These are phyloP conservation scores for Bombus ignitus DNA, from an alignment of 1,140 invertebrate species.

Conservation along the genomic window DNA sequence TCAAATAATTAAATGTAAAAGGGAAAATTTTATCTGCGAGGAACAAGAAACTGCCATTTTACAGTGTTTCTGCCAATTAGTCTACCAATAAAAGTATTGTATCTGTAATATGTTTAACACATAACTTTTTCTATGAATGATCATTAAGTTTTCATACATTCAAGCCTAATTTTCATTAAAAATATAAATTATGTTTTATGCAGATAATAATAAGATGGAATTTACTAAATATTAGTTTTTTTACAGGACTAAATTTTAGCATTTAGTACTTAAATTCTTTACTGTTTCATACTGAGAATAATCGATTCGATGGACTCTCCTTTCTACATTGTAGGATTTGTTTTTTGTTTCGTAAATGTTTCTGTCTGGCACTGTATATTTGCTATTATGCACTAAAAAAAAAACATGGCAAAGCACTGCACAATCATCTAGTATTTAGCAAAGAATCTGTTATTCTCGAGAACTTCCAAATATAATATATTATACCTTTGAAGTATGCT, in stretches of 20 bases:
- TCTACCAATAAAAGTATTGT: conserved; percentile 43
- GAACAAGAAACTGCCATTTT: conserved; percentile 63
- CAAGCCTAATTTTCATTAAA: conserved; percentile 14
- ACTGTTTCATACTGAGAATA: conserved; percentile 46
- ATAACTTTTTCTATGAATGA: neutral
- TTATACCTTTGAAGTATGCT: conserved; percentile 8
- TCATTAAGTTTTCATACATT: conserved; percentile 13
- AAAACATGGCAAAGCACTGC: neutral
- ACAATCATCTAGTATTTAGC: conserved; percentile 18
- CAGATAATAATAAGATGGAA: neutral
- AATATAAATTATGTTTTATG: neutral
- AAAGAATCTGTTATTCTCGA: conserved; percentile 54
- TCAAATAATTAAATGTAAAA: conserved; percentile 12
- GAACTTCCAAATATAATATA: conserved; percentile 7
- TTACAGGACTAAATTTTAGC: conserved; percentile 4
- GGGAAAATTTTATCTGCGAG: conserved; percentile 28
- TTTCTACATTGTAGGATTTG: conserved; percentile 19
- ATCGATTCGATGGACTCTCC: conserved; percentile 30
- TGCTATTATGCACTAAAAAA: neutral
- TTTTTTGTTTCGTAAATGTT: neutral
- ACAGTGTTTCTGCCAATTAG: conserved; percentile 46
- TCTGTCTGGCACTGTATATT: neutral
- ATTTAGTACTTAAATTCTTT: conserved; percentile 55
- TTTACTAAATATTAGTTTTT: conserved; percentile 18
- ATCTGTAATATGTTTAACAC: neutral